Conservation (phyloP, 2,888 invertebrate species). For the Atethmia centrago region DNA sequence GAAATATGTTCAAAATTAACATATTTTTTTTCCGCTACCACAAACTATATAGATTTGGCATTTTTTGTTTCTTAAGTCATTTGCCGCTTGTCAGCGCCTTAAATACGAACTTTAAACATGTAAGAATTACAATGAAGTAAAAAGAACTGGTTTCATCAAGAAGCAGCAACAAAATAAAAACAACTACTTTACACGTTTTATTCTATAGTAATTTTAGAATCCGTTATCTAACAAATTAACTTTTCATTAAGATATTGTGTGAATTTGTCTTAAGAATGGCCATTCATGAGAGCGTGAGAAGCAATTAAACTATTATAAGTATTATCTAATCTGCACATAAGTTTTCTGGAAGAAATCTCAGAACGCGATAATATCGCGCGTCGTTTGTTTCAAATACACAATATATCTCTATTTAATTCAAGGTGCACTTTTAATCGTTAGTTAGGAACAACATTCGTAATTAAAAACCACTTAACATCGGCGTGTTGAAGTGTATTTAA, state of each 20-base stretch:
- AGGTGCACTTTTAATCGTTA: neutral
- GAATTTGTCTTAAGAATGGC: constrained; percentile 7
- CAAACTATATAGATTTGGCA: no score
- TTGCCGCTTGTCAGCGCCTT: no score
- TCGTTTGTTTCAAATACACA: neutral
- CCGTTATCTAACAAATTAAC: neutral
- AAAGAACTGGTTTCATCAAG: neutral
- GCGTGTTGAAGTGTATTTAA: no score
- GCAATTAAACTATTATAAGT: neutral
- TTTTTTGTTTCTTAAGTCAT: no score
- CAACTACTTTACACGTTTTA: neutral
- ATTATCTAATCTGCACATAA: neutral
- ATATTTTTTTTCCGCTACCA: no score
- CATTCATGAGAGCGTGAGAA: constrained; percentile 4
- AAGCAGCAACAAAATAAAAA: neutral
- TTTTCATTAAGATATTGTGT: constrained; percentile 10
- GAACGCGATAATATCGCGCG: neutral
- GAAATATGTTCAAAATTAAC: no score
- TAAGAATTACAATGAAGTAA: no score
- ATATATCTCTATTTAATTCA: neutral
- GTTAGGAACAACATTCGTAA: neutral
- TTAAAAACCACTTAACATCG: neutral
- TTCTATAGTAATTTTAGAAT: neutral
- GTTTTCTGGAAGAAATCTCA: neutral
- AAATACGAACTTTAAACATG: neutral